Evolutionary conservation across 1,140 invertebrate species (phyloP).

Genomic region (Bombyx mori): ASM3026992v2 NC_085125.1:7361501-7362000

Average conservation of each 20-base stretch:
- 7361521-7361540: slow-evolving; percentile 46
- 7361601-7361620: slow-evolving; percentile 58
- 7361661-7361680: slow-evolving; percentile 36
- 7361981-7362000: neutral
- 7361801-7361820: neutral
- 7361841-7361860: neutral
- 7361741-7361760: neutral
- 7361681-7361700: slow-evolving; percentile 59
- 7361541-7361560: slow-evolving; percentile 47
- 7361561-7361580: slow-evolving; percentile 31
- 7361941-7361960: neutral
- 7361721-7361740: slow-evolving; percentile 62
- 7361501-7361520: slow-evolving; percentile 46
- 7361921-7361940: neutral
- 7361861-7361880: neutral
- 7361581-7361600: slow-evolving; percentile 31
- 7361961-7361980: neutral
- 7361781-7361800: neutral
- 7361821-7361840: too few relatives aligned
- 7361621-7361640: slow-evolving; percentile 61
- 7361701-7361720: slow-evolving; percentile 62
- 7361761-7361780: neutral
- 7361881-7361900: too few relatives aligned
- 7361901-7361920: too few relatives aligned
- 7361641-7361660: slow-evolving; percentile 54